These are phyloP conservation scores for Diarsia brunnea DNA, from an alignment of 2,888 invertebrate genomes.

Conservation along the genomic window DNA sequence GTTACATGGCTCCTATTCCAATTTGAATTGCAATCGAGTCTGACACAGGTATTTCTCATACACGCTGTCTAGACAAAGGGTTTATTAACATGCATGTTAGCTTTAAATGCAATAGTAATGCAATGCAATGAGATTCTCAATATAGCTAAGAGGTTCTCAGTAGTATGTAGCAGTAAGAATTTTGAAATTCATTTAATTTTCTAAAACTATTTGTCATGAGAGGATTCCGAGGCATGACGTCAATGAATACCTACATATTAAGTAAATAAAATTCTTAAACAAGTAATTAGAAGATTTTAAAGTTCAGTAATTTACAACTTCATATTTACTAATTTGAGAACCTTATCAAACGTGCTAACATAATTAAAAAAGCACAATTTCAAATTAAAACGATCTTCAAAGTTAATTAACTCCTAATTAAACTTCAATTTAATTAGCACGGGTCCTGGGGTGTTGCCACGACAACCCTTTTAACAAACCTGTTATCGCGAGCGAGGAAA, in stretches of 20 bases:
- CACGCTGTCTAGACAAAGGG: slow-evolving; percentile 35
- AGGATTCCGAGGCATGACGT: not conserved
- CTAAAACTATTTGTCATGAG: not conserved
- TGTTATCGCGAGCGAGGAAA: slow-evolving; percentile 44
- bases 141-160: not conserved
- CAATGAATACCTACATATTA: not conserved
- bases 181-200: not conserved
- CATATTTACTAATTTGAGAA: not conserved
- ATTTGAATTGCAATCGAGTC: slow-evolving; percentile 14
- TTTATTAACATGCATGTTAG: slow-evolving; percentile 4
- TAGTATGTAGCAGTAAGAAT: too few species aligned
- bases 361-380: not conserved
- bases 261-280: not conserved
- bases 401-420: slow-evolving; percentile 44
- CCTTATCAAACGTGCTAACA: not conserved
- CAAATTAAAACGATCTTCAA: slow-evolving; percentile 13
- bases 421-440: slow-evolving; percentile 44
- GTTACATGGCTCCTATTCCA: slow-evolving; percentile 16
- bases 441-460: slow-evolving; percentile 25
- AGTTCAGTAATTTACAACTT: not conserved
- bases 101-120: not conserved
- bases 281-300: not conserved
- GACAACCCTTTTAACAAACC: slow-evolving; percentile 45
- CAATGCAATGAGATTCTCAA: not conserved
- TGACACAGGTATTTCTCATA: slow-evolving; percentile 34